Evolutionary conservation across 2,113 vertebrate species (phyloP), one percentile per base, ranked within the genome.

Genomic region (Bufo bufo): DNA sequence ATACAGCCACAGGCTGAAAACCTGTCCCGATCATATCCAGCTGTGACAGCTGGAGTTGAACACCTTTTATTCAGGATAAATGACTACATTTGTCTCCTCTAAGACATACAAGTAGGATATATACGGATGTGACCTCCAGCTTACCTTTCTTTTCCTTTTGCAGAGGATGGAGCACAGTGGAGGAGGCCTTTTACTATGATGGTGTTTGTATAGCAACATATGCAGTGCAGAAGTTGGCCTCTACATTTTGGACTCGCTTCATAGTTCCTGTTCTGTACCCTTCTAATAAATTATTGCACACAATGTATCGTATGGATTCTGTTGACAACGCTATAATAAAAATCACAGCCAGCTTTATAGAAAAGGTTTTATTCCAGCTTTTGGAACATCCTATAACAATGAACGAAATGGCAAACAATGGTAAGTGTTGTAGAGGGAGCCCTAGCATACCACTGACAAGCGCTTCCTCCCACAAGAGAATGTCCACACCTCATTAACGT

Each of bases 131-230:
- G 13, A 47, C 6, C 7, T 0, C 17, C 19, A 47, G 20, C 11
- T 11, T 16, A 17, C 72, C 20, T 5, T 4, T 10, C 14, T 86
- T 47, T 71, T 71, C 20, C 74, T 80, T 63, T 17, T 52, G 85
- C 94, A 99, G 98, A 96, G 97, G 85, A 95, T 98, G 96, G 98
- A 99, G 90, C 97, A 97, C 90, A 97, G 97, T 91, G 98, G 98
- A 2, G 98, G 98, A 82, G 97, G 98, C n/a, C 90, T 99, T 91
- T 94, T 99, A 91, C 89, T 99, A 92, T 98, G 93, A 95, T 45
- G 49, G 19, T 45, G 43, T 58, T 50, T 20, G 6, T 65, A 63
- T 54, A 54, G 20, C 6, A 84, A 14, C 66, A 54, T 14, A 23
- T 43, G 49, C 63, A 66, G 43, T 50, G 1, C 19, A 50, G 61